Percentiles rank a stretch among this genome's conserved stretches.
phyloP scores from a whole-genome alignment of 2,888 invertebrate genomes.

The Labia minor region DNA sequence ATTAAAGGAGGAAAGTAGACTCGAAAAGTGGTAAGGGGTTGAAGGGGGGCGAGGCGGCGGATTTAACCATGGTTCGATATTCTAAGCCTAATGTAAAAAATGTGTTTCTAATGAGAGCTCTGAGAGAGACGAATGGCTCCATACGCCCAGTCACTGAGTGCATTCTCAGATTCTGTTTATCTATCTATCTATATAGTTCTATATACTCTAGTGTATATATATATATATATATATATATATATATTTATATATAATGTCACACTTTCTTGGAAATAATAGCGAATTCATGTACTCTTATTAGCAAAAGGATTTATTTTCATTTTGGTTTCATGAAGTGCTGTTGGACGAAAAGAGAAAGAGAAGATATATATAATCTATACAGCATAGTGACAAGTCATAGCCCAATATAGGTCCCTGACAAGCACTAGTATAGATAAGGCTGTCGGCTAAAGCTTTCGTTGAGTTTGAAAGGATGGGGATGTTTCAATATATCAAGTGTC shows the following conservation, averaged over 20 bases:
- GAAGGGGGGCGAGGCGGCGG: background rate
- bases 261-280: conserved; percentile 45
- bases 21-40: background rate
- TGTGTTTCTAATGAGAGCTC: conserved; percentile 13
- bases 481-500: conserved; percentile 4
- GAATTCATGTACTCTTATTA: conserved; percentile 45
- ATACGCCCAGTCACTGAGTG: conserved; percentile 30
- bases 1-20: background rate
- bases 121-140: conserved; percentile 13
- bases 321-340: conserved; percentile 29
- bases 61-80: conserved; percentile 13
- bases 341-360: background rate
- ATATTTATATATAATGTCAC: conserved; percentile 35
- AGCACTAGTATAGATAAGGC: background rate
- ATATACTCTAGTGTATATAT: background rate
- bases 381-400: background rate
- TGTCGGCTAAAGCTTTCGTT: background rate
- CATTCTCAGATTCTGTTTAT: conserved; percentile 41
- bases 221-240: background rate
- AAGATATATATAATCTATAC: conserved; percentile 1
- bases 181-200: conserved; percentile 23
- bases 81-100: conserved; percentile 13
- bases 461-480: background rate
- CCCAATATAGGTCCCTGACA: background rate
- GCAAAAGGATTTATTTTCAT: conserved; percentile 46